Evolutionary conservation across 2,113 vertebrate genomes (phyloP).

Genomic region (Mungos mungo): DNA sequence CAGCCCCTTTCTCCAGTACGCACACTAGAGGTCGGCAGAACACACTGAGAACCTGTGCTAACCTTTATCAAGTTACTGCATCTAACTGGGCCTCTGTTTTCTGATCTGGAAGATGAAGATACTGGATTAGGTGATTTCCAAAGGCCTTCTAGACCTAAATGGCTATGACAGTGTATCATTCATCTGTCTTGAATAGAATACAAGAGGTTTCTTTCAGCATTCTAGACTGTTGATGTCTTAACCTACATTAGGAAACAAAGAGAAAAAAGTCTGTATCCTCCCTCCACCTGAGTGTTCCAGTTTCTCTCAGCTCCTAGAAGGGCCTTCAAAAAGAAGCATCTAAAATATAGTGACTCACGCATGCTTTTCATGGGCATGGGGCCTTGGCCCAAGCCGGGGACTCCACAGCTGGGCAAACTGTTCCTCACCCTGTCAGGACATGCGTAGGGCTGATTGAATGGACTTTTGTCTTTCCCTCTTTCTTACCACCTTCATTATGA

Average conservation of each 20-base stretch:
- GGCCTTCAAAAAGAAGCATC: not conserved
- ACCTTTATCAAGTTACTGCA: not conserved
- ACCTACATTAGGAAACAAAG: constrained; percentile 27
- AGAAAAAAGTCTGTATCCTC: not conserved
- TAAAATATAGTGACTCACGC: not conserved
- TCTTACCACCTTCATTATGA: not conserved
- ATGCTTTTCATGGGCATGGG: not conserved
- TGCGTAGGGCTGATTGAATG: not conserved
- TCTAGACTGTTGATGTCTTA: not conserved
- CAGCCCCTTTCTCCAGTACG: not conserved
- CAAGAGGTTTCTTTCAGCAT: not conserved
- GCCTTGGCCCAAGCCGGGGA: not conserved
- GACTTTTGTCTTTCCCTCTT: not conserved
- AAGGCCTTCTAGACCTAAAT: not conserved
- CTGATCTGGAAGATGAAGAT: constrained; percentile 19
- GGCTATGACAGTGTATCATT: not conserved
- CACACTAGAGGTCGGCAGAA: not conserved
- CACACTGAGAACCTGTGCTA: not conserved
- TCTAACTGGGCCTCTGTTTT: not conserved
- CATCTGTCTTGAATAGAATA: not conserved
- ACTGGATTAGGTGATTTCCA: not conserved
- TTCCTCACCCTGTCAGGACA: not conserved
- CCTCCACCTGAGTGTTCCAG: not conserved
- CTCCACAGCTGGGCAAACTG: not conserved
- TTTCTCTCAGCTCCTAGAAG: not conserved